Evolutionary conservation across 2,797 vertebrate genomes (phyloP), one percentile per base, ranked within the genome.

Genomic region (Cichlasoma orientale): DNA sequence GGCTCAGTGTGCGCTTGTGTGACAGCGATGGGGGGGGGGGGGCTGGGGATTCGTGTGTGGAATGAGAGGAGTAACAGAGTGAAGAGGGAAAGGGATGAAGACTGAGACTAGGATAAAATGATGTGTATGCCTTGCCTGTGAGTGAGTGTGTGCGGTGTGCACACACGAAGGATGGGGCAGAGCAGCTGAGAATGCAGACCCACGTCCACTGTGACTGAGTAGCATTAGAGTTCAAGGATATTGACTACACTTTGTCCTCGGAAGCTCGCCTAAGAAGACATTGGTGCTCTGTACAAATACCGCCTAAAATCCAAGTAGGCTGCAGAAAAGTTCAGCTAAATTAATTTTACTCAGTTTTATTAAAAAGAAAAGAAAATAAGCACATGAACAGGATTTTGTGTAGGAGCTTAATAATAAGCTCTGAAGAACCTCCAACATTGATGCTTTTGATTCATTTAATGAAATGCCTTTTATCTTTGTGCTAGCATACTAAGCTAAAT

Each of bases 111-210:
- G 52, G 63, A 23, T 66, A 61, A 74, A 79, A 69, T 72, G 71
- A 73, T 76, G 25, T 38, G 58, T 75, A 74, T 75, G 66, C 54
- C 80, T 69, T 50, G 70, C 69, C 63, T 53, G 70, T 72, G 23
- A 36, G 14, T 4, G 77, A 77, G 71, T 69, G 68, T 78, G 79
- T 78, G 66, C 71, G 68, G 59, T 71, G 66, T 69, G 63, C n/a
- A 55, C 72, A 78, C 56, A 55, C 71, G 74, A 89, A 74, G 54
- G 82, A 82, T 58, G 44, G 73, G 78, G 71, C 53, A 11, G 74
- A 90, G 85, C 92, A 93, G 93, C 91, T 94, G 91, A 86, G 89
- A 91, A 94, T 91, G 88, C 82, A 90, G 78, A 69, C 41, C 78
- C 73, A 52, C 68, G 80, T 84, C 79, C 84, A 82, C 54, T 75